A percentile compares a stretch with the other conserved stretches of the same genome.
Evolutionary conservation across 2,888 invertebrate genomes (phyloP).

Genomic region (Lycocerus yunnanus): DNA sequence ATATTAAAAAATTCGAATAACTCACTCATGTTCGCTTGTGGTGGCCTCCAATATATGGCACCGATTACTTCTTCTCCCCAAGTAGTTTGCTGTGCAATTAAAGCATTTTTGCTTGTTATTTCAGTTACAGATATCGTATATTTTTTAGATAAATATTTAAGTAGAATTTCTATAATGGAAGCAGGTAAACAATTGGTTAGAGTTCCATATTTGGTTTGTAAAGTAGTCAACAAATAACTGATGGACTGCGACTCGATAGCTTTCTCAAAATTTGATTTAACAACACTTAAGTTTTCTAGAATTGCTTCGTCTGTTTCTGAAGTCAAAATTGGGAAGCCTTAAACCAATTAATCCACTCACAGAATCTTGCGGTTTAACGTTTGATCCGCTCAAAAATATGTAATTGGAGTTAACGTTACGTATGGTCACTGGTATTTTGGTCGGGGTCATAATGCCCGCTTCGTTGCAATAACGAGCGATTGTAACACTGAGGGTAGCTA

Average conservation of each 20-base stretch:
- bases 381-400: constrained; percentile 60
- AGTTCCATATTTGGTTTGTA: constrained; percentile 62
- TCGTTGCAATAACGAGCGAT: constrained; percentile 67
- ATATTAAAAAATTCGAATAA: not conserved
- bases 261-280: constrained; percentile 53
- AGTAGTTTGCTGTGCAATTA: constrained; percentile 59
- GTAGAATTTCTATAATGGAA: constrained; percentile 58
- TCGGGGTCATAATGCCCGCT: constrained; percentile 57
- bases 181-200: constrained; percentile 69
- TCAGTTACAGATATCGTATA: constrained; percentile 71
- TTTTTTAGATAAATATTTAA: constrained; percentile 69
- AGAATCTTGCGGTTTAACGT: constrained; percentile 52
- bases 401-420: constrained; percentile 60
- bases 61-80: constrained; percentile 69
- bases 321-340: constrained; percentile 63
- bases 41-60: constrained; percentile 74
- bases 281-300: constrained; percentile 49
- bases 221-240: constrained; percentile 59
- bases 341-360: constrained; percentile 68
- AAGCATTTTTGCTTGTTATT: constrained; percentile 54
- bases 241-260: constrained; percentile 59
- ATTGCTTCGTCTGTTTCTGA: constrained; percentile 43
- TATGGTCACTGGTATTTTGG: constrained; percentile 66
- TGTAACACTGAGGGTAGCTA: constrained; percentile 67
- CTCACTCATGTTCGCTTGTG: constrained; percentile 76